phyloP scores from a whole-genome alignment of 2,113 vertebrate species.

The Protobothrops mucrosquamatus region DNA sequence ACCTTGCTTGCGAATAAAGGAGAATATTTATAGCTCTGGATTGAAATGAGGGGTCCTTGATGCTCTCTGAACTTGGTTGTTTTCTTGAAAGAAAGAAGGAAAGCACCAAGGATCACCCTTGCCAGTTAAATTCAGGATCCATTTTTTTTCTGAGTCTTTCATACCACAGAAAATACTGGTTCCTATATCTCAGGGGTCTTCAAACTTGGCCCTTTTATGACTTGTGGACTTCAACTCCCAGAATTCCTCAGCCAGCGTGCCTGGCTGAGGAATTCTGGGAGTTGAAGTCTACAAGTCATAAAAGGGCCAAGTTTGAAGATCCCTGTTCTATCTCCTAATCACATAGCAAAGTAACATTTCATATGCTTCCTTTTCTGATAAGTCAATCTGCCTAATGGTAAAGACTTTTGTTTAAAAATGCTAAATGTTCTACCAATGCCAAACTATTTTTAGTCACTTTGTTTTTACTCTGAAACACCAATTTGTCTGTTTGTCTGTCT shows the following conservation, averaged over 20 bases:
- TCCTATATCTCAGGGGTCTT: not conserved
- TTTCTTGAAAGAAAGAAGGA: not conserved
- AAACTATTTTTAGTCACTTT: not conserved
- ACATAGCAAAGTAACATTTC: not conserved
- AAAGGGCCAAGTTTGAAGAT: no score
- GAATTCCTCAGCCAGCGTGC: no score
- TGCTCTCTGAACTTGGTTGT: not conserved
- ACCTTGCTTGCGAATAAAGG: not conserved
- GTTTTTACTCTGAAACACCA: constrained; percentile 7
- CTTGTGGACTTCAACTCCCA: no score
- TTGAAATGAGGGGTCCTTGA: not conserved
- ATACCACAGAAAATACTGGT: not conserved
- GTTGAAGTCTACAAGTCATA: no score
- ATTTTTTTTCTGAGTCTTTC: not conserved
- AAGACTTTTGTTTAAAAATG: not conserved
- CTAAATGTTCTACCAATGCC: not conserved
- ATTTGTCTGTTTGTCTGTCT: not conserved
- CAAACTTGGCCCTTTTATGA: no score
- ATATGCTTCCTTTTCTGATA: not conserved
- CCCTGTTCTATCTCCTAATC: not conserved
- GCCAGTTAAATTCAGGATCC: not conserved
- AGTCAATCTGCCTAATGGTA: not conserved
- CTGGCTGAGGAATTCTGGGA: no score
- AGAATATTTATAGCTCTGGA: no score
- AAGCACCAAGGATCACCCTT: not conserved